These are phyloP conservation scores for Muntiacus reevesi DNA, from an alignment of 2,113 vertebrate genomes.

Conservation along the genomic window DNA sequence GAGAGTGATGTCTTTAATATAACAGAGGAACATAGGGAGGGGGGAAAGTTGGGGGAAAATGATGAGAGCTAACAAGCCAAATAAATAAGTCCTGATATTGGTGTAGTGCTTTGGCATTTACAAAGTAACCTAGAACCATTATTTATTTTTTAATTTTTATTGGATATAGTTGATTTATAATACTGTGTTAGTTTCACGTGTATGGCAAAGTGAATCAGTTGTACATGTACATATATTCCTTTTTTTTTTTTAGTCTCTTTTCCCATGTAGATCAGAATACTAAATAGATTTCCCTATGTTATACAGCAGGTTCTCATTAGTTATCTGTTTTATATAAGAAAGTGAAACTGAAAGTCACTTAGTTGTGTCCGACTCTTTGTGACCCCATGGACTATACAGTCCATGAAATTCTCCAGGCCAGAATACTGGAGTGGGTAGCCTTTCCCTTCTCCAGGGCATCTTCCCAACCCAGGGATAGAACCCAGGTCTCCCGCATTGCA, in stretches of 20 bases:
- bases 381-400: neutral
- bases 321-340: neutral
- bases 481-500: fast-evolving
- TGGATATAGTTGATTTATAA: neutral
- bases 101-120: neutral
- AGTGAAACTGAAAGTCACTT: neutral
- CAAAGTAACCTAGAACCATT: neutral
- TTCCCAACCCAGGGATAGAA: neutral
- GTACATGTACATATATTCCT: neutral
- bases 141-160: neutral
- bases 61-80: neutral
- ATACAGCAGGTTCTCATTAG: neutral
- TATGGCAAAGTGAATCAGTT: neutral
- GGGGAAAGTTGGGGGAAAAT: neutral
- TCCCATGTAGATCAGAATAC: neutral
- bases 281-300: neutral
- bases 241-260: neutral
- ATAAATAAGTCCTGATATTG: neutral
- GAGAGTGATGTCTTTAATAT: neutral
- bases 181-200: neutral
- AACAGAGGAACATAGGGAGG: neutral
- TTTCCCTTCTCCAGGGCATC: neutral
- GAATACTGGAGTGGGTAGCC: neutral
- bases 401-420: neutral
- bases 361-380: neutral